Evolutionary conservation across 2,797 vertebrate genomes (phyloP), one percentile per base, ranked within the genome.

Genomic region (Melanotaenia maccullochi): DNA sequence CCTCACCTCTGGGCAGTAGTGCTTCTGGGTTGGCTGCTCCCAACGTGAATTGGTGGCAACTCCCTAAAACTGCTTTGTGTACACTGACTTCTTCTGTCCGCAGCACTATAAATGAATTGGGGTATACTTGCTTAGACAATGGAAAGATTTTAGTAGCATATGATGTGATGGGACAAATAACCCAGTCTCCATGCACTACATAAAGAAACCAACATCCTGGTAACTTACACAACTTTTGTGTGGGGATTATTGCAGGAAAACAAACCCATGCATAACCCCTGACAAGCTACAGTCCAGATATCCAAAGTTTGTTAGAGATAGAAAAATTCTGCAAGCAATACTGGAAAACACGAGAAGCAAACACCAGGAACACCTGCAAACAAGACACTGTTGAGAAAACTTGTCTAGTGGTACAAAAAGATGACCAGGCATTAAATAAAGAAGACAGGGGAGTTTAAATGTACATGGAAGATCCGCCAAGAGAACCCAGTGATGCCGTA

Each of bases 21-120:
- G 32, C 30, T 73, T 61, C 35, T 65, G 40, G 32, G 38, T n/a
- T 36, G 59, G 35, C 55, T 56, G 28, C 38, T 52, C 73, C 54
- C 67, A 57, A 59, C 25, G 36, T 36, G 9, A 28, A 22, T 28
- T 25, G 4, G 38, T 36, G 4, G 36, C 40, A 49, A 14, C 40
- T 56, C 16, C 24, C 13, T 14, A 11, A 6, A 28, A 5, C 54
- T 59, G 36, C 22, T 42, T 60, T 25, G 60, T 42, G 59, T 1
- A 42, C 36, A 42, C 9, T 18, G 60, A 30, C 14, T 25, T 28
- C 36, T 44, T 49, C 56, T 49, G 40, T 49, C 40, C 47, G 4
- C 9, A 38, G 5, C 22, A 33, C 30, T 30, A 7, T n/a, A 24
- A 35, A 60, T 11, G 47, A 36, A 60, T 14, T 6, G 3, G 13